Evolutionary conservation across 2,888 invertebrate species (phyloP), one percentile per base, ranked within the genome.

Genomic region (Hoplodrina ambigua): DNA sequence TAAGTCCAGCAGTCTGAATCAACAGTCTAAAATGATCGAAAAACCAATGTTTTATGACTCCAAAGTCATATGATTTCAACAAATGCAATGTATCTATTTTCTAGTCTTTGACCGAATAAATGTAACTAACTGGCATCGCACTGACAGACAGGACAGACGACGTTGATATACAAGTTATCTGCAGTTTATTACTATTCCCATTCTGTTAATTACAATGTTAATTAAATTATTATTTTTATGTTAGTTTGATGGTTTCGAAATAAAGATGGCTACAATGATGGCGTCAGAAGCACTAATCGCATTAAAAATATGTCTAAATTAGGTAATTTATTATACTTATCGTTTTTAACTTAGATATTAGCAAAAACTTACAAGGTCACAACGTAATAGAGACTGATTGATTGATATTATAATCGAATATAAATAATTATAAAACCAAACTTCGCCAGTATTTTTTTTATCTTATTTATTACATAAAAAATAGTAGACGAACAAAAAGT

Each of bases 131-230:
- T 82, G 71, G 78, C 70, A 75, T 62, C 61, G 69, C 25, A 63
- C 66, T 82, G 84, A 85, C 75, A 64, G 72, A 70, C 59, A 56
- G 63, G 84, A 79, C 79, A 78, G 63, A 50, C 75, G 78, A 82
- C 84, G 73, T 76, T 83, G 84, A 83, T 77, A 74, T 80, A 78
- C 71, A 76, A 75, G 85, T 81, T 79, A 77, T 85, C 81, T 85
- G 84, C 72, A 79, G 72, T 85, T 81, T 83, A 84, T 83, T 81
- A 79, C 72, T 44, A 57, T 37, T 62, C 17, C 61, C 20, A 69
- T 71, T 70, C 55, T 54, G 59, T 72, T 73, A 71, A 69, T 75
- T 63, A 63, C 44, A 50, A 44, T 50, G 37, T 37, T 17, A 2
- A 19, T 70, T 33, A 58, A 49, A 57, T 8, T 30, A 41, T 46